Base-by-base conservation (phyloP, 1,140 invertebrate species). In the Cotesia vestalis region DNA sequence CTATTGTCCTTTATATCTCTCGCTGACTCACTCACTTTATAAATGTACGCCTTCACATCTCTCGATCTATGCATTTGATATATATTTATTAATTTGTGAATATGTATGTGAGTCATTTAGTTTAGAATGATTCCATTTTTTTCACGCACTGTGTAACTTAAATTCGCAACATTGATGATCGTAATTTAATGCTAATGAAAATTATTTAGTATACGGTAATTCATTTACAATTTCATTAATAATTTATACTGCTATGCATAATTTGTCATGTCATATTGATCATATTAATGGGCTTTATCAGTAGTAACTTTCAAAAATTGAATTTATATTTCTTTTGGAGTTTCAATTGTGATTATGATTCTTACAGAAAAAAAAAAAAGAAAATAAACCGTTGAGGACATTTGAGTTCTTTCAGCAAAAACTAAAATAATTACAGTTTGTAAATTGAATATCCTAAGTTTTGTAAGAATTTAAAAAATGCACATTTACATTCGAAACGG, bases 1-100 rank as follows among this genome's bases (percentile, higher is more conserved):
- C 69, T 36, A 57, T 71, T 71, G 69, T 71, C 53, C n/a, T 52
- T n/a, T 66, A 38, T 71, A 57, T 55, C 20, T 40, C 38, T 36
- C 60, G 12, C 34, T 71, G 12, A 36, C 27, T 34, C 35, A 63
- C 51, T 35, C 57, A 20, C 14, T 34, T 36, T 55, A 59, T 11
- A 57, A 40, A 35, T 46, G n/a, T 38, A 62, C 11, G 20, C 61
- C 51, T 62, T n/a, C 35, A 11, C 14, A 11, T 59, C 5, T 20
- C 8, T 55, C 1, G 4, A n/a, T 20, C 6, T n/a, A n/a, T n/a
- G 17, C 17, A 55, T 55, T 5, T 55, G 53, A 17, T 57, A 57
- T 57, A 57, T 55, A 55, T 55, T 5, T 57, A 57, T 20, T 46
- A 6, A 46, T 46, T 9, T 46, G 2, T n/a, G 12, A 6, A 57